These are phyloP conservation scores for Scaptodrosophila latifasciaeformis DNA, from an alignment of 2,888 invertebrate genomes.

Conservation along the genomic window DNA sequence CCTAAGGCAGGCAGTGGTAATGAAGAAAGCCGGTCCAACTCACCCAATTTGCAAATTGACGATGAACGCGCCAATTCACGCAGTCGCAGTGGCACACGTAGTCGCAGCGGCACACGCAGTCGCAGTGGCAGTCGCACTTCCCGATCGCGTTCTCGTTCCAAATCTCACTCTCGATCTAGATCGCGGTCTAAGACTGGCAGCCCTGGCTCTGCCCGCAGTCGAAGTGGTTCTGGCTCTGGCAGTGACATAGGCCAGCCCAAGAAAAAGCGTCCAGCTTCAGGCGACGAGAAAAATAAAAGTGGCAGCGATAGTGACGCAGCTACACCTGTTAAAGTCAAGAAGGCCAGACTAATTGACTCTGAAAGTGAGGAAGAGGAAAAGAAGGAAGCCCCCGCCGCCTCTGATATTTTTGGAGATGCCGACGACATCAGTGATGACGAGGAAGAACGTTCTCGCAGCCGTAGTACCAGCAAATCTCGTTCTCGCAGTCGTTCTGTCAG, in stretches of 20 bases:
- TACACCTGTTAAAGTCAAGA: slow-evolving; percentile 75
- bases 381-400: slow-evolving; percentile 76
- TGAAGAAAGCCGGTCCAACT: slow-evolving; percentile 77
- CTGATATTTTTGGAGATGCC: slow-evolving; percentile 93
- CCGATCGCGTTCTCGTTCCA: slow-evolving; percentile 42
- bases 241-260: slow-evolving; percentile 69
- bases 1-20: slow-evolving; percentile 23
- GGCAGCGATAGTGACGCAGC: slow-evolving; percentile 64
- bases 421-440: slow-evolving; percentile 92
- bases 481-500: slow-evolving; percentile 46
- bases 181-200: slow-evolving; percentile 45
- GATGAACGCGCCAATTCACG: slow-evolving; percentile 73
- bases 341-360: slow-evolving; percentile 79
- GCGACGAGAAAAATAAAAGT: slow-evolving; percentile 65
- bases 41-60: slow-evolving; percentile 77
- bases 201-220: slow-evolving; percentile 43
- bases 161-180: slow-evolving; percentile 48
- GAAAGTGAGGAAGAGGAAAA: slow-evolving; percentile 83
- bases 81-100: slow-evolving; percentile 53
- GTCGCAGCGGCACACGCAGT: slow-evolving; percentile 69
- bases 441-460: slow-evolving; percentile 58
- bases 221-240: slow-evolving; percentile 70
- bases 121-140: slow-evolving; percentile 54
- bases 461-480: slow-evolving; percentile 55
- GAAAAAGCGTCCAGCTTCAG: slow-evolving; percentile 75